Evolutionary conservation across 2,797 vertebrate species (phyloP).

Genomic region (Eremophila alpestris): DNA sequence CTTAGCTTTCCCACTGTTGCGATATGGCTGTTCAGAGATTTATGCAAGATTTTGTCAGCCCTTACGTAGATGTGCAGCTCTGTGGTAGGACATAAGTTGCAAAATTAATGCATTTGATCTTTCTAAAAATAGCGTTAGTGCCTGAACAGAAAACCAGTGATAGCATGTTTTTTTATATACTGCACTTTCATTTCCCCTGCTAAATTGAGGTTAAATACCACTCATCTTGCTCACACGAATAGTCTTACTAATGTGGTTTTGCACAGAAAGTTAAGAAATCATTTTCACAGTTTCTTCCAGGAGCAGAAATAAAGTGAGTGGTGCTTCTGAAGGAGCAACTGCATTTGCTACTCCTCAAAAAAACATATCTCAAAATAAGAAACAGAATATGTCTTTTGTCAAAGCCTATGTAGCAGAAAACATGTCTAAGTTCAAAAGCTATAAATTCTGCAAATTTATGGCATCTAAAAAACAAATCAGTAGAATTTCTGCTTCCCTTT

Average conservation of each 20-base stretch:
- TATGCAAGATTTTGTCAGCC: slow-evolving; percentile 33
- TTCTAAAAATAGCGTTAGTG: slow-evolving; percentile 33
- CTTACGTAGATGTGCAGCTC: slow-evolving; percentile 26
- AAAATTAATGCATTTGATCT: slow-evolving; percentile 43
- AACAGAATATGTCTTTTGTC: background rate
- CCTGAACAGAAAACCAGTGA: slow-evolving; percentile 23
- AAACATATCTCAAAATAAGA: background rate
- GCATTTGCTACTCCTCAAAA: background rate
- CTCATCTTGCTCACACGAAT: slow-evolving; percentile 4
- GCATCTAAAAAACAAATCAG: background rate
- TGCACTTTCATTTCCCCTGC: slow-evolving; percentile 64
- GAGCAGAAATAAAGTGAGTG: background rate
- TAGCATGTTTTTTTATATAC: slow-evolving; percentile 9
- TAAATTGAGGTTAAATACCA: slow-evolving; percentile 24
- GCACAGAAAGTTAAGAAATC: background rate
- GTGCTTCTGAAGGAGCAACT: background rate
- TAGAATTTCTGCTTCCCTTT: background rate
- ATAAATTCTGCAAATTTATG: background rate
- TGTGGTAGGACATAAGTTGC: slow-evolving; percentile 26
- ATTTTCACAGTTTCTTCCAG: slow-evolving; percentile 6
- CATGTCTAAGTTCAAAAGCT: background rate
- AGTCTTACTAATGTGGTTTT: background rate
- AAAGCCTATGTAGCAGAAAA: background rate
- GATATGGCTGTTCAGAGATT: slow-evolving; percentile 22
- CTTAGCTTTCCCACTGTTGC: slow-evolving; percentile 60